Conservation (phyloP, 2,888 invertebrate genomes). For the Mythimna ferrago region DNA sequence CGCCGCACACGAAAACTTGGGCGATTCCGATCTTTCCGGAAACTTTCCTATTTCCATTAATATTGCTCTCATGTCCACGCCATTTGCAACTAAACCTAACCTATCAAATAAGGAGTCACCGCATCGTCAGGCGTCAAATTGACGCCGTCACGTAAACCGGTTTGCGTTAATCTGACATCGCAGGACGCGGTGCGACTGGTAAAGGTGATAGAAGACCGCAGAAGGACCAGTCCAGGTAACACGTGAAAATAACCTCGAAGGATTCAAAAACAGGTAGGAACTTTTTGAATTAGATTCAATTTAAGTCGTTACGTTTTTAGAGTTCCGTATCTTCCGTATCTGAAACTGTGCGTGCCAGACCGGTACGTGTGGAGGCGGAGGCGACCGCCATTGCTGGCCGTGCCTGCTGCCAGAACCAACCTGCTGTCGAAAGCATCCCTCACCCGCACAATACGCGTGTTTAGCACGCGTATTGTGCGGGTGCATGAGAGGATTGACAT, state of each 20-base stretch:
- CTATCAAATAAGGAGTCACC: conserved; percentile 62
- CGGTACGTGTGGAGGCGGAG: too few relatives aligned
- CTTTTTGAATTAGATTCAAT: too few relatives aligned
- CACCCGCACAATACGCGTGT: too few relatives aligned
- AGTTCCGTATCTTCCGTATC: too few relatives aligned
- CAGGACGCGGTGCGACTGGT: conserved; percentile 51
- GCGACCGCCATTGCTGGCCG: too few relatives aligned
- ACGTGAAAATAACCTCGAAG: neutral
- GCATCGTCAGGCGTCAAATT: conserved; percentile 63
- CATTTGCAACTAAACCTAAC: conserved; percentile 58
- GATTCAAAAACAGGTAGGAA: too few relatives aligned
- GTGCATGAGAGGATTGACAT: too few relatives aligned
- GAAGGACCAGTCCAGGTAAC: conserved; percentile 9
- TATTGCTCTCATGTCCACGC: conserved; percentile 42
- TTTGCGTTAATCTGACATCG: conserved; percentile 63
- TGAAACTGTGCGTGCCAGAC: too few relatives aligned
- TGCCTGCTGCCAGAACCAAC: too few relatives aligned
- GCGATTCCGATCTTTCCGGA: conserved; percentile 47
- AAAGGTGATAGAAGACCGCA: neutral
- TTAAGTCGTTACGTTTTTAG: too few relatives aligned
- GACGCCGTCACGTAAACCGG: conserved; percentile 66
- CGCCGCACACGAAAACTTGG: conserved; percentile 30
- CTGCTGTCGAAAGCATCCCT: too few relatives aligned
- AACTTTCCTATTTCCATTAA: conserved; percentile 47
- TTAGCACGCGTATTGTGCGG: too few relatives aligned